These are phyloP conservation scores for Datnioides undecimradiatus DNA, from an alignment of 2,113 vertebrate genomes.

Conservation along the genomic window DNA sequence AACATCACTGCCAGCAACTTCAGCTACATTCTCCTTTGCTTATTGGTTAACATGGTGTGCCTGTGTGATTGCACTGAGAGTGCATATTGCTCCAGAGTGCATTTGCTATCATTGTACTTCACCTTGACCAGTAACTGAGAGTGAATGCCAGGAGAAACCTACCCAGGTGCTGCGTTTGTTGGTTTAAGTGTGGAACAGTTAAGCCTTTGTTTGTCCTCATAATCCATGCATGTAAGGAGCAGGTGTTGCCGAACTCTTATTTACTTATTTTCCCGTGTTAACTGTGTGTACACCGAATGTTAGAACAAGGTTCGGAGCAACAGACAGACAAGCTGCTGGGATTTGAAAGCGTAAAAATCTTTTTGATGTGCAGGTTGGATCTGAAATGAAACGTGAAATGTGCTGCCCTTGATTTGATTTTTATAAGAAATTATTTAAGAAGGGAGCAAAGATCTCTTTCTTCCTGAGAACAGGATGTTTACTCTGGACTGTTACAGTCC, in stretches of 20 bases:
- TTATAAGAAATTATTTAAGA: not conserved
- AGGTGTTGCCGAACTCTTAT: not conserved
- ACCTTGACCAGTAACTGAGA: not conserved
- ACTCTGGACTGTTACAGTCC: not conserved
- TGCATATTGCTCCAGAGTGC: not conserved
- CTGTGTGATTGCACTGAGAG: not conserved
- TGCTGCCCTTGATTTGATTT: not conserved
- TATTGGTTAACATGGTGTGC: not conserved
- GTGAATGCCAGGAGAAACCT: no score
- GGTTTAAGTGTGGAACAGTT: not conserved
- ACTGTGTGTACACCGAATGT: not conserved
- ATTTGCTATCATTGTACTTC: not conserved
- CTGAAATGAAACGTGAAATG: not conserved
- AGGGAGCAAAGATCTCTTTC: not conserved
- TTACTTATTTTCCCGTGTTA: not conserved
- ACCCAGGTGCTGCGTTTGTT: not conserved
- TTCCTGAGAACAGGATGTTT: slow-evolving; percentile 15
- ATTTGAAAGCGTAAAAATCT: no score
- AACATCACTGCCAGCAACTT: not conserved
- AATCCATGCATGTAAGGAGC: not conserved
- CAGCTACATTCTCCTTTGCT: not conserved
- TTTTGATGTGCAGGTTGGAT: not conserved
- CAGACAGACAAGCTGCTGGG: not conserved
- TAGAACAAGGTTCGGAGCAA: not conserved
- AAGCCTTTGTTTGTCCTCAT: not conserved